Percentiles rank a stretch among this genome's conserved stretches.
Conservation (phyloP, 2,888 invertebrate species). For the Drosophila nigricruria region DNA sequence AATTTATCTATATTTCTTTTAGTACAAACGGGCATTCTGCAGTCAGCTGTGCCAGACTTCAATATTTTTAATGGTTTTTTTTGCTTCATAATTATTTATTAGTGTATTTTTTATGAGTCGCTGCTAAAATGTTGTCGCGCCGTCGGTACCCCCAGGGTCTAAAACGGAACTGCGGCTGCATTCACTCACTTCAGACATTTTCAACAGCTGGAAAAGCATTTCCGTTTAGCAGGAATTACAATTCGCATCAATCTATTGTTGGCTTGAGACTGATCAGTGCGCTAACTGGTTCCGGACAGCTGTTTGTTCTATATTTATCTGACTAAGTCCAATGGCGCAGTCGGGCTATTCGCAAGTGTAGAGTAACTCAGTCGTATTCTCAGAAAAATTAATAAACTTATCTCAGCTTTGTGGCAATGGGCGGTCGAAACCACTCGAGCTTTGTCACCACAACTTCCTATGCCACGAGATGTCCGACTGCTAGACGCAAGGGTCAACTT, state of each 20-base stretch:
- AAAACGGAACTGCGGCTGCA: slow-evolving; percentile 41
- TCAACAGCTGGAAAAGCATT: slow-evolving; percentile 60
- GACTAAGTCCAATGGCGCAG: slow-evolving; percentile 48
- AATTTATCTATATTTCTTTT: neutral
- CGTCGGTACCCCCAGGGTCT: slow-evolving; percentile 21
- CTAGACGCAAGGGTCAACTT: slow-evolving; percentile 56
- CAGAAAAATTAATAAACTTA: slow-evolving; percentile 37
- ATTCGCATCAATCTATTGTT: slow-evolving; percentile 49
- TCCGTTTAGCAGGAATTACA: slow-evolving; percentile 64
- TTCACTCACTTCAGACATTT: slow-evolving; percentile 5
- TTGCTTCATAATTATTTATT: neutral
- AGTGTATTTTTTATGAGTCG: slow-evolving; percentile 13
- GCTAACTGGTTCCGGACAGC: slow-evolving; percentile 46
- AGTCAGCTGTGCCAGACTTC: neutral
- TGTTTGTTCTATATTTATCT: slow-evolving; percentile 31
- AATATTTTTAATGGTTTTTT: neutral
- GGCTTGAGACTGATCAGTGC: slow-evolving; percentile 15
- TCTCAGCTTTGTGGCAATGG: slow-evolving; percentile 26
- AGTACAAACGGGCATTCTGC: neutral
- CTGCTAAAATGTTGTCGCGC: slow-evolving; percentile 40
- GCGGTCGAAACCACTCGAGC: slow-evolving; percentile 43
- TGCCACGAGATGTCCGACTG: slow-evolving; percentile 27
- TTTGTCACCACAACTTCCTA: slow-evolving; percentile 60
- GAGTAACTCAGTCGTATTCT: slow-evolving; percentile 30
- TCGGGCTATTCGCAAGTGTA: slow-evolving; percentile 18